Conservation (phyloP, 2,113 vertebrate genomes). For the Chitala chitala region DNA sequence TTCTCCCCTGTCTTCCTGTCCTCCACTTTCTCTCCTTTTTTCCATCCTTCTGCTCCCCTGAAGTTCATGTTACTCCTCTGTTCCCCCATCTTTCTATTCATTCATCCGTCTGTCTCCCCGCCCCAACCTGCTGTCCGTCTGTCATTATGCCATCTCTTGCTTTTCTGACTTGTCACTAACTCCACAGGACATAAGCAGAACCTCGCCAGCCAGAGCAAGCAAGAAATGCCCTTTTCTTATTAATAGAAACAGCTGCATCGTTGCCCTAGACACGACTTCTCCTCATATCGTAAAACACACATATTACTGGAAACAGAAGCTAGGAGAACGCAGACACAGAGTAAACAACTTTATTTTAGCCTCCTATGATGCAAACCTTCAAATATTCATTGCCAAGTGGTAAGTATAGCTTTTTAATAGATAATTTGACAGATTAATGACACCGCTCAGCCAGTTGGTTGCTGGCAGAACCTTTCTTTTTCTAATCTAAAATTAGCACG, state of each 20-base stretch:
- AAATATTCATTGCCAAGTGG: conserved; percentile 13
- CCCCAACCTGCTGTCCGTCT: background rate
- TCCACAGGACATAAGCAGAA: background rate
- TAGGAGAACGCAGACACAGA: background rate
- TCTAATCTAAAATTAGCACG: conserved; percentile 22
- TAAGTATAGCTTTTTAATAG: conserved; percentile 19
- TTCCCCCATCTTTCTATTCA: background rate
- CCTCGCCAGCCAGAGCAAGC: background rate
- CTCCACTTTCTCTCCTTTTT: background rate
- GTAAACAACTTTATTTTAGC: conserved; percentile 19
- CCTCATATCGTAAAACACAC: background rate
- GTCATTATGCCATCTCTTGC: background rate
- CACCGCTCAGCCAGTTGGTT: conserved; percentile 1
- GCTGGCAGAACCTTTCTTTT: conserved; percentile 19
- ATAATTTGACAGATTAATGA: conserved; percentile 26
- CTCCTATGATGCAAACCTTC: conserved; percentile 16
- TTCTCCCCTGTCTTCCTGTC: background rate
- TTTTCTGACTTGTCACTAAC: background rate
- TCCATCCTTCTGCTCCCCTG: background rate
- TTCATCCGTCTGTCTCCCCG: background rate
- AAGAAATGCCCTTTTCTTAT: background rate
- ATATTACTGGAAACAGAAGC: background rate
- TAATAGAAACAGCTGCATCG: background rate
- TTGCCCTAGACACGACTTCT: background rate
- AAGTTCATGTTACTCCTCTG: too few relatives aligned